Evolutionary conservation across 2,888 invertebrate species (phyloP), one percentile per base, ranked within the genome.

Genomic region (Drosophila percnosoma): DNA sequence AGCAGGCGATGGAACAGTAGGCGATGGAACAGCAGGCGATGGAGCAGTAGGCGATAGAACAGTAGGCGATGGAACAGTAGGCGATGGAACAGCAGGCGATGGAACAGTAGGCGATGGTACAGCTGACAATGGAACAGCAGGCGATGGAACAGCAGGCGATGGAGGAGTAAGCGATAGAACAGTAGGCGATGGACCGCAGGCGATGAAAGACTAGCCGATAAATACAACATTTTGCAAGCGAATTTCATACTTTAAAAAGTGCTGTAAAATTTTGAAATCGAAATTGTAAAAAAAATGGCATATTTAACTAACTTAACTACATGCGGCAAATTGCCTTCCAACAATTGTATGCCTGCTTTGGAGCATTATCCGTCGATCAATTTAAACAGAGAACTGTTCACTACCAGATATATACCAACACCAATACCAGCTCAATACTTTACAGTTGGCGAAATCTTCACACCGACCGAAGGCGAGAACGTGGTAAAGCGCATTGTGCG

Each of bases 401-500:
- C 94, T 91, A 95, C 94, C n/a, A 55, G 27, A 13, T 13, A 7
- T 73, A 93, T 21, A 21, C n/a, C n/a, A n/a, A n/a, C n/a, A n/a
- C n/a, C n/a, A n/a, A n/a, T n/a, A n/a, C n/a, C 92, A 65, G 55
- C 77, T 0, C 63, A 82, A 2, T 54, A 71, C 11, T 67, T 82
- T 8, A 40, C 57, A 1, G 64, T 58, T 18, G 81, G 70, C 4
- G 75, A 85, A 24, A 77, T 68, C 8, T 94, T 90, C 24, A 94
- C 95, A 90, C 95, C 92, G 70, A 96, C 96, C 0, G 94, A 96
- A 29, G 63, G 42, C 78, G 96, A 97, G 79, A 95, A 96, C 69
- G 94, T 96, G 54, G 92, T 96, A 1, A 97, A 97, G 91, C 96
- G 96, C 91, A 94, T 97, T 21, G 95, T 95, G 0, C 96, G 96